phyloP scores from a whole-genome alignment of 2,888 invertebrate species.

The Odontocerum albicorne region DNA sequence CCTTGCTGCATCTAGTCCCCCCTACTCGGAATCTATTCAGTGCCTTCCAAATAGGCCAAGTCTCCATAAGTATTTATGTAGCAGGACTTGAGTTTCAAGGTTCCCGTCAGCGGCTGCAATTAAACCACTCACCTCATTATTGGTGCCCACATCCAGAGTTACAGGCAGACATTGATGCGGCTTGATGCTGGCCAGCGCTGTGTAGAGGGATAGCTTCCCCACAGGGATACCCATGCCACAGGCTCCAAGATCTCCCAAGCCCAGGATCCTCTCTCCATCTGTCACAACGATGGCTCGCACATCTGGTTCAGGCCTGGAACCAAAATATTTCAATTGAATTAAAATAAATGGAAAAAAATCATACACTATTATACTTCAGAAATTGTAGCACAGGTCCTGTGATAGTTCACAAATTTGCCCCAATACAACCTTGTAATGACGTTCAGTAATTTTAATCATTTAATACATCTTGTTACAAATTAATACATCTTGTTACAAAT shows the following conservation, averaged over 20 bases:
- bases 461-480: too few species aligned
- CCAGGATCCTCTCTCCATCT: conserved; percentile 96
- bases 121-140: conserved; percentile 68
- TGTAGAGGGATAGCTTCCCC: conserved; percentile 94
- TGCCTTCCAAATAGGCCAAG: too few species aligned
- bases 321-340: conserved; percentile 15
- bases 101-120: not conserved
- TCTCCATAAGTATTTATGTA: too few species aligned
- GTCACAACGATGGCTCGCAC: conserved; percentile 91
- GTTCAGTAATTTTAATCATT: too few species aligned
- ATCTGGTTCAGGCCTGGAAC: conserved; percentile 76
- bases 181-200: conserved; percentile 94
- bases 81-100: not conserved
- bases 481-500: too few species aligned
- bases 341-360: conserved; percentile 42
- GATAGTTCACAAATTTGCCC: too few species aligned
- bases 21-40: too few species aligned
- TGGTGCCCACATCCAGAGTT: conserved; percentile 92
- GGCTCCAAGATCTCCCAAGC: conserved; percentile 94
- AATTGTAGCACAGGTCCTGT: too few species aligned
- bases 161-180: conserved; percentile 95
- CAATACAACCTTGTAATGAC: too few species aligned
- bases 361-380: too few species aligned
- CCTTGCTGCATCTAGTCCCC: too few species aligned
- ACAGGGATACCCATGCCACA: conserved; percentile 99